Evolutionary conservation across 2,888 invertebrate species (phyloP).

Genomic region (Escarpia spicata): DNA sequence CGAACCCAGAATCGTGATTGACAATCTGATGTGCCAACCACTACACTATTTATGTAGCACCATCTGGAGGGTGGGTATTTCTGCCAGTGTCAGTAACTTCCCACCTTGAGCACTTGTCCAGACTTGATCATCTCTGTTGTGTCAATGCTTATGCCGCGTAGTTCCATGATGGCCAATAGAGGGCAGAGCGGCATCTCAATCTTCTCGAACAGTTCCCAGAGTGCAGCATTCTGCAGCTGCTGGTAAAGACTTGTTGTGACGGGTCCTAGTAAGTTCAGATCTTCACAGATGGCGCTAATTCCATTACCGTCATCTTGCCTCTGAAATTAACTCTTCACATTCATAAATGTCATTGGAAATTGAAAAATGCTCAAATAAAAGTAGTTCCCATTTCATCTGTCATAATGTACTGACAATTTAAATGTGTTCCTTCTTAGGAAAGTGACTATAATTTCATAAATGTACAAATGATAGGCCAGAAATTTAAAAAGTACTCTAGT

Average conservation of each 20-base stretch:
- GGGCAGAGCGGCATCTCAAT: slow-evolving; percentile 54
- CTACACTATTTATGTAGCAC: no score
- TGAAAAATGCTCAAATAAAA: no score
- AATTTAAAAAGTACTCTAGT: no score
- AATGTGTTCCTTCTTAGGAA: background rate
- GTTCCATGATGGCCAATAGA: slow-evolving; percentile 55
- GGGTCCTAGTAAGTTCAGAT: slow-evolving; percentile 34
- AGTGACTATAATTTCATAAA: background rate
- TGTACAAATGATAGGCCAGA: no score
- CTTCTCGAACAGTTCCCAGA: slow-evolving; percentile 50
- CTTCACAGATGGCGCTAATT: background rate
- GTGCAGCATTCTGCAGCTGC: slow-evolving; percentile 43
- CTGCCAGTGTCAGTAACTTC: background rate
- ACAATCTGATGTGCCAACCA: no score
- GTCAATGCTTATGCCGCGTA: slow-evolving; percentile 48
- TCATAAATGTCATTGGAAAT: background rate
- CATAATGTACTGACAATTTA: background rate
- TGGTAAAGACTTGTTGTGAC: slow-evolving; percentile 35
- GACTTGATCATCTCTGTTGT: slow-evolving; percentile 47
- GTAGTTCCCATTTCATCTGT: background rate
- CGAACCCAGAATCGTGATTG: no score
- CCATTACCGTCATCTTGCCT: background rate
- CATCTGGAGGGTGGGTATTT: no score
- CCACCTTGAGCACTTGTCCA: slow-evolving; percentile 54
- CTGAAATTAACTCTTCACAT: background rate